Conservation (phyloP, 2,888 invertebrate genomes). For the Tuta absoluta region DNA sequence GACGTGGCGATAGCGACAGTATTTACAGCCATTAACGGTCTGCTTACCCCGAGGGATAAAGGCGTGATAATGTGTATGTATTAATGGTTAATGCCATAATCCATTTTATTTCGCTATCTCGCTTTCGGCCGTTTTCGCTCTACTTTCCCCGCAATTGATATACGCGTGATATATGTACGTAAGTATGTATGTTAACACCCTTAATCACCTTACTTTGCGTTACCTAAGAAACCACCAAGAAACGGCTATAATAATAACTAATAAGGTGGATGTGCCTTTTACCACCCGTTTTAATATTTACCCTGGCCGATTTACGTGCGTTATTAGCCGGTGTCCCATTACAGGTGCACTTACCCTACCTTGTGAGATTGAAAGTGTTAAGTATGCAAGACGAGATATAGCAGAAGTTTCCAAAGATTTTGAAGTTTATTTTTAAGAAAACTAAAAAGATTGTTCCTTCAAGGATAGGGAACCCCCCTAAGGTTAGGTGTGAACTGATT, state of each 20-base stretch:
- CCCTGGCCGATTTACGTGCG: slow-evolving; percentile 56
- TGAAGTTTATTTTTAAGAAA: background rate
- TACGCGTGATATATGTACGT: too few relatives aligned
- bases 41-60: too few relatives aligned
- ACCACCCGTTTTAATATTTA: slow-evolving; percentile 63
- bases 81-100: too few relatives aligned
- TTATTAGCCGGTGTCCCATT: slow-evolving; percentile 40
- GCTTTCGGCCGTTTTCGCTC: too few relatives aligned
- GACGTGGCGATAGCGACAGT: background rate
- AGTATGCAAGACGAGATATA: background rate
- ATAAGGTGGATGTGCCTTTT: slow-evolving; percentile 35
- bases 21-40: too few relatives aligned
- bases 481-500: too few relatives aligned
- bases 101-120: too few relatives aligned
- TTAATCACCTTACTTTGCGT: background rate
- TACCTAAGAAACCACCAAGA: slow-evolving; percentile 11
- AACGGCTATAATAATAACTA: slow-evolving; percentile 8
- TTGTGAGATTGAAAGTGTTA: slow-evolving; percentile 48
- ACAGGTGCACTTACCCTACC: slow-evolving; percentile 56
- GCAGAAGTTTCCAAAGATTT: background rate
- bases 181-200: too few relatives aligned
- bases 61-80: too few relatives aligned
- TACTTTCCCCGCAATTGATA: too few relatives aligned
- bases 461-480: too few relatives aligned
- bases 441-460: background rate